Conservation (phyloP, 2,888 invertebrate genomes). For the Sarcophaga carnaria region DNA sequence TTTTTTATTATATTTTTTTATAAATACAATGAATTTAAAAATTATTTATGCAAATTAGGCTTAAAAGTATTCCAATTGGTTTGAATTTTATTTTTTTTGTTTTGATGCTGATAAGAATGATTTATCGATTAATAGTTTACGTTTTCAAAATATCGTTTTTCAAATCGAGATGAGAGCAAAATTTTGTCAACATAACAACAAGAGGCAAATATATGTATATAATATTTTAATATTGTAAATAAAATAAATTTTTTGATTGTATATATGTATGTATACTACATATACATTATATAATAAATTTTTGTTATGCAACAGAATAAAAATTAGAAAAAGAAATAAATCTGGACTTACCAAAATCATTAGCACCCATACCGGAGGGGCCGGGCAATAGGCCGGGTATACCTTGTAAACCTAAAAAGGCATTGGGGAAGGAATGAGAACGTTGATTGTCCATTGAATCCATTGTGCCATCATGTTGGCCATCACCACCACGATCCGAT, state of each 20-base stretch:
- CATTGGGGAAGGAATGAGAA: slow-evolving; percentile 90
- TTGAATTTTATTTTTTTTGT: slow-evolving; percentile 35
- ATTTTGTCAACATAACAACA: slow-evolving; percentile 71
- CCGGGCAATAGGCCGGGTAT: slow-evolving; percentile 91
- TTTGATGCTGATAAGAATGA: not conserved
- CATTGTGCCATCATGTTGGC: slow-evolving; percentile 85
- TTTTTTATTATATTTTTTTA: slow-evolving; percentile 14
- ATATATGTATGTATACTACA: not conserved
- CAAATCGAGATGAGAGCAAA: slow-evolving; percentile 62
- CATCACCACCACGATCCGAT: slow-evolving; percentile 86
- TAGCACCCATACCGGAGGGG: slow-evolving; percentile 91
- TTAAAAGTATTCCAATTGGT: slow-evolving; percentile 63
- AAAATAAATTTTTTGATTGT: not conserved
- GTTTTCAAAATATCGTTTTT: slow-evolving; percentile 26
- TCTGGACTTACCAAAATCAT: slow-evolving; percentile 89
- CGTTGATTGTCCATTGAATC: slow-evolving; percentile 86
- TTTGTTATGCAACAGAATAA: too few species aligned
- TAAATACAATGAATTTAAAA: slow-evolving; percentile 47
- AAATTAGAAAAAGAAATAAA: not conserved
- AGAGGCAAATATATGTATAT: slow-evolving; percentile 73
- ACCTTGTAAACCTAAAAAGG: slow-evolving; percentile 90
- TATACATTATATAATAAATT: not conserved
- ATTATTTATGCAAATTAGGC: slow-evolving; percentile 61
- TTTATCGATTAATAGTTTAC: slow-evolving; percentile 28
- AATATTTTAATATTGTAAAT: slow-evolving; percentile 62